Evolutionary conservation across 2,797 vertebrate genomes (phyloP), one percentile per base, ranked within the genome.

Genomic region (Denticeps clupeoides): DNA sequence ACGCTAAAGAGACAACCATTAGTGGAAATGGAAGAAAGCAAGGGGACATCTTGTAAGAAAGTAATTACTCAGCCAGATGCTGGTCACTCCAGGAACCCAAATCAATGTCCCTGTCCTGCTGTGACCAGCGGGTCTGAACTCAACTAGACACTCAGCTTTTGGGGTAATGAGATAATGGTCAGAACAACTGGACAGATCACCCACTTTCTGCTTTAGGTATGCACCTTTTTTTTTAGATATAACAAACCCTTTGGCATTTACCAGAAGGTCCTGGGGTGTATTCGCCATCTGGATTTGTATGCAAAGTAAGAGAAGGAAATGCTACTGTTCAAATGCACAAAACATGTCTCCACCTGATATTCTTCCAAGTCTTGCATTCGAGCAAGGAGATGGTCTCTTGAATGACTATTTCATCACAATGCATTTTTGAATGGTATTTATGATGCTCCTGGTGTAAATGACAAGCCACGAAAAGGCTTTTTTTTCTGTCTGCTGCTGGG

Each of bases 241-340:
- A 90, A 94, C 80, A 94, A 92, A 71, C 90, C 90, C 0, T 94
- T 94, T 66, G 90, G 90, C 33, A 94, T 93, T 59, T 94, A 94
- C 67, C 90, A 94, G 77, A 94, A 93, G 71, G 93, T 94, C 45
- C 85, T 94, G 62, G 90, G 93, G 58, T 93, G 93, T 70, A 90
- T 90, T 0, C 84, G 87, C 15, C 89, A 94, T 67, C 78, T 94
- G 79, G 90, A 94, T 68, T 88, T 92, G 57, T 87, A 89, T 23
- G 90, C 90, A 9, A 94, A 92, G 90, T 93, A 83, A 87, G 90
- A 2, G 16, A 27, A 8, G 10, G 2, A 25, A 25, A 28, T 9
- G 4, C n/a, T n/a, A n/a, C n/a, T n/a, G n/a, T n/a, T n/a, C 27
- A 28, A 28, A 13, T 13, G 31, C 15, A 15, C 16, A 15, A 12